Evolutionary conservation across 2,888 invertebrate genomes (phyloP), one percentile per base, ranked within the genome.

Genomic region (Cynaeus angustus): DNA sequence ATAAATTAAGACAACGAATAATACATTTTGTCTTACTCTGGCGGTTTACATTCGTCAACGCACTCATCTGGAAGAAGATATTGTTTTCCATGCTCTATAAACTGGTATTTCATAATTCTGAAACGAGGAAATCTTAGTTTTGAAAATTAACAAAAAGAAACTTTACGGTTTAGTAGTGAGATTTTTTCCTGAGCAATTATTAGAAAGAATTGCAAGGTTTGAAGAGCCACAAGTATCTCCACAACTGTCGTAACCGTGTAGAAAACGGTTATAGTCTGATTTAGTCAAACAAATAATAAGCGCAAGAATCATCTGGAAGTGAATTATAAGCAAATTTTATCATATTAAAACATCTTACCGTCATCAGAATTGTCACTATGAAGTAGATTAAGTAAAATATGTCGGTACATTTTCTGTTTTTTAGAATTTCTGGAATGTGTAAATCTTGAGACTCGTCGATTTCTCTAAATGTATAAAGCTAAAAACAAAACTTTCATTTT

Each of bases 381-480:
- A 50, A 12, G 16, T 50, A 50, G 28, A 37, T 26, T n/a, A 62
- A 33, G 14, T 26, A 48, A 5, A 3, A 5, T 21, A 38, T 26
- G 21, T 62, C 38, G 4, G 62, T 62, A 33, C 48, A 50, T 62
- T 50, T 48, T 16, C 62, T 6, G n/a, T 50, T 62, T 50, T 48
- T 4, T 7, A 21, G n/a, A n/a, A 62, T 4, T 28, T 62, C 62
- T 0, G 62, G 62, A 7, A 62, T 33, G n/a, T 62, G 14, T 1
- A 46, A 46, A 26, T 4, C 30, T 4, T 30, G 12, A 3, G 28
- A 9, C 30, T 43, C 59, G 3, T 9, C n/a, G 5, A 28, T 8
- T 3, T 28, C 3, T 9, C 46, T 43, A 26, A 59, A 59, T 30
- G 45, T 45, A 10, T 30, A 14, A 14, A 59, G 45, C 59, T 59